Evolutionary conservation across 1,140 invertebrate genomes (phyloP).

Genomic region (Chelonus insularis): DNA sequence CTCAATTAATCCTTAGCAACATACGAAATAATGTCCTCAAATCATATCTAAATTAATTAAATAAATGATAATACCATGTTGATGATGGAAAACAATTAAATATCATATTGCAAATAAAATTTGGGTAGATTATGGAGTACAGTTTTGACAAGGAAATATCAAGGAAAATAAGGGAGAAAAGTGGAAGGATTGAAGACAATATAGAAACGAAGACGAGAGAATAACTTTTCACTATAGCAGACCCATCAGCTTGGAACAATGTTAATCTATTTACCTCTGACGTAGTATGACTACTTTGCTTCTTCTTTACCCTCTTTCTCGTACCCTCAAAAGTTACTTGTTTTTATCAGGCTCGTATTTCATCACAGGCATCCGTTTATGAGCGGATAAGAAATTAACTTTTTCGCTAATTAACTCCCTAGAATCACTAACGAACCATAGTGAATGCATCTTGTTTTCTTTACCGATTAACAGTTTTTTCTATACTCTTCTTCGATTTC

Average conservation of each 20-base stretch:
- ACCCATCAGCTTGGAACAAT: conserved; percentile 45
- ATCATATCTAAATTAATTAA: too few relatives aligned
- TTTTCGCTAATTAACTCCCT: conserved; percentile 59
- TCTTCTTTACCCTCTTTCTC: neutral
- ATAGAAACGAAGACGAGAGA: neutral
- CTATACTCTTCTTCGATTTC: too few relatives aligned
- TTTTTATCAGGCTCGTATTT: conserved; percentile 59
- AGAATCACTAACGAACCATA: conserved; percentile 54
- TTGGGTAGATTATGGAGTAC: conserved; percentile 4
- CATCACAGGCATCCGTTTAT: conserved; percentile 54
- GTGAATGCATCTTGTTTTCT: conserved; percentile 38
- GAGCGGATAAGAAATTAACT: conserved; percentile 56
- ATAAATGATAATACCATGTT: too few relatives aligned
- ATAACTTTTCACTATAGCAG: conserved; percentile 32
- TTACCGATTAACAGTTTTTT: conserved; percentile 8
- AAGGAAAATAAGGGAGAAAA: neutral
- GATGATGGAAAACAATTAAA: neutral
- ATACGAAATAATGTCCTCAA: too few relatives aligned
- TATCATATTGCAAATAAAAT: neutral
- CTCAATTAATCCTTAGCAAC: neutral
- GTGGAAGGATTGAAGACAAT: neutral
- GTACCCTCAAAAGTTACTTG: conserved; percentile 45
- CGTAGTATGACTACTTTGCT: conserved; percentile 21
- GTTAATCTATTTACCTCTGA: conserved; percentile 48
- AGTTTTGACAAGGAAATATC: neutral